These are phyloP conservation scores for Centropus unirufus DNA, from an alignment of 2,113 vertebrate genomes.

Conservation along the genomic window DNA sequence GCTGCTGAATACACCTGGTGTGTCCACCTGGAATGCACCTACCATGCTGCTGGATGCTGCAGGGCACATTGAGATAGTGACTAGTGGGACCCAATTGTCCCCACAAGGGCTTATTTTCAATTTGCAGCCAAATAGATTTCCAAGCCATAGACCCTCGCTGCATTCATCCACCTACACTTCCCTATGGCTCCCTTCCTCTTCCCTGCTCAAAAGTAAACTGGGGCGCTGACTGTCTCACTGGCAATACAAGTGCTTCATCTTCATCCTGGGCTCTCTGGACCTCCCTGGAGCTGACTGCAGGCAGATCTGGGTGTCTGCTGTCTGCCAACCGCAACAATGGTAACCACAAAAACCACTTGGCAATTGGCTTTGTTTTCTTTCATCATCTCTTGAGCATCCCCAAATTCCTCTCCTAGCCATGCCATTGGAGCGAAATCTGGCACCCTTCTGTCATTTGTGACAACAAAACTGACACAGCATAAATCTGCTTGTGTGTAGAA, in stretches of 20 bases:
- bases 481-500: constrained; percentile 16
- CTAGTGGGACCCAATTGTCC: constrained; percentile 70
- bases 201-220: constrained; percentile 22
- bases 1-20: constrained; percentile 61
- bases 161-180: constrained; percentile 39
- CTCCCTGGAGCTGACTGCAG: constrained; percentile 26
- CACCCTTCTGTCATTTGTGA: constrained; percentile 31
- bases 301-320: constrained; percentile 25
- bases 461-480: constrained; percentile 17
- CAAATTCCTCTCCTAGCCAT: constrained; percentile 10
- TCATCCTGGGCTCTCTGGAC: neutral
- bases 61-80: constrained; percentile 65
- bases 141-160: constrained; percentile 71
- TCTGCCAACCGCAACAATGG: neutral
- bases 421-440: constrained; percentile 47
- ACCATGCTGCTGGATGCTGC: constrained; percentile 70
- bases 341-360: neutral
- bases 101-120: constrained; percentile 76
- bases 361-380: constrained; percentile 44
- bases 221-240: constrained; percentile 48
- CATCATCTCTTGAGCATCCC: neutral
- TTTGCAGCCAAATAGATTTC: constrained; percentile 76
- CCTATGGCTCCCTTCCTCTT: constrained; percentile 18
- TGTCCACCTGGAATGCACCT: constrained; percentile 63
- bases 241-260: constrained; percentile 48